Percentiles rank a stretch among this genome's conserved stretches.
phyloP scores from a whole-genome alignment of 2,797 vertebrate species.

The Graptemys geographica region DNA sequence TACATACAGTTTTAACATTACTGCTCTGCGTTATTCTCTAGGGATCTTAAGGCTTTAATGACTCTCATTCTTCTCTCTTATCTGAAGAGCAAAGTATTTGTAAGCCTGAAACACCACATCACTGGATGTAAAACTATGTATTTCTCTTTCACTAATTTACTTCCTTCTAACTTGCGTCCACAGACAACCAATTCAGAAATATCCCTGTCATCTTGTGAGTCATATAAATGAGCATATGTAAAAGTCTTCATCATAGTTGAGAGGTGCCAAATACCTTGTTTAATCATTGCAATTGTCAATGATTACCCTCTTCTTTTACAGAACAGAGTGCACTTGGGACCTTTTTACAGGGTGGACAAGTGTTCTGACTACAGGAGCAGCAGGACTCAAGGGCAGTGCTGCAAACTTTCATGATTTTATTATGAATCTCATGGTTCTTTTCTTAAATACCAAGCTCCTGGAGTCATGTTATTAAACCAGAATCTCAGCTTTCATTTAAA shows the following conservation, averaged over 20 bases:
- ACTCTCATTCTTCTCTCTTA: conserved; percentile 14
- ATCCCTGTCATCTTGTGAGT: neutral
- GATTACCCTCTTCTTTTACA: neutral
- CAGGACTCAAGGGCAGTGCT: neutral
- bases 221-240: fast-evolving
- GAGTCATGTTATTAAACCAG: neutral
- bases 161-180: neutral
- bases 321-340: fast-evolving
- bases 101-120: neutral
- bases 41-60: conserved; percentile 12
- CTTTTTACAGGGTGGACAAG: fast-evolving
- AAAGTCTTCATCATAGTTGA: neutral
- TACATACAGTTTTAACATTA: conserved; percentile 50
- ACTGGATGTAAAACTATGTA: neutral
- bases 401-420: neutral
- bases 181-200: neutral
- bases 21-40: conserved; percentile 33
- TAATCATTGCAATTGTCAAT: neutral
- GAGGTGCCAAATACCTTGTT: neutral
- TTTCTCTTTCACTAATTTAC: neutral
- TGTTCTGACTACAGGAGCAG: neutral
- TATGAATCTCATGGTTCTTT: neutral
- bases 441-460: neutral
- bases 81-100: conserved; percentile 39
- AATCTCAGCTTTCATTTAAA: neutral